Evolutionary conservation across 2,113 vertebrate genomes (phyloP).

Genomic region (Hyperoodon ampullatus): DNA sequence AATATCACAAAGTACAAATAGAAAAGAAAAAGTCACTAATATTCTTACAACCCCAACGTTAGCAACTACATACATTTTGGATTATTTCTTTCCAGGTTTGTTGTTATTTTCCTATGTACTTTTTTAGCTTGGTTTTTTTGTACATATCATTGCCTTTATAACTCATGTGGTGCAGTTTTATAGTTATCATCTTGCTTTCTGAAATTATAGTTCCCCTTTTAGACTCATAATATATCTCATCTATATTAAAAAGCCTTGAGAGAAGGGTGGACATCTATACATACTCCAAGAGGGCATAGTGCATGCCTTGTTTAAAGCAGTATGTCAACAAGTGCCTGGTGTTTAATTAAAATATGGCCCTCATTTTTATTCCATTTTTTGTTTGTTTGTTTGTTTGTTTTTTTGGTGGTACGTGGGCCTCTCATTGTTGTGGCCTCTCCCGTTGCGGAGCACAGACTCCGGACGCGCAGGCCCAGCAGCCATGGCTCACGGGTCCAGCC

Average conservation of each 20-base stretch:
- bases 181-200: slow-evolving; percentile 3
- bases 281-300: background rate
- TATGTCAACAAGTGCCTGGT: background rate
- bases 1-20: background rate
- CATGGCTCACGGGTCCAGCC: no score
- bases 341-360: background rate
- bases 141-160: background rate
- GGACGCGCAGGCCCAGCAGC: no score
- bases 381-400: no score
- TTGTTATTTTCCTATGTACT: background rate
- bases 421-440: no score
- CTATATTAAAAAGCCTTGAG: background rate
- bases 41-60: background rate
- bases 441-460: no score
- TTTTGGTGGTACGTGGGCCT: no score
- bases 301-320: background rate
- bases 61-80: background rate
- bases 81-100: background rate
- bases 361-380: background rate
- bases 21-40: background rate
- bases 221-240: background rate
- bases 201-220: background rate
- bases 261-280: background rate
- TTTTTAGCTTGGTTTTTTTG: background rate
- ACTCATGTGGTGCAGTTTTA: background rate